Evolutionary conservation across 2,797 vertebrate genomes (phyloP), one percentile per base, ranked within the genome.

Genomic region (Acomys russatus): DNA sequence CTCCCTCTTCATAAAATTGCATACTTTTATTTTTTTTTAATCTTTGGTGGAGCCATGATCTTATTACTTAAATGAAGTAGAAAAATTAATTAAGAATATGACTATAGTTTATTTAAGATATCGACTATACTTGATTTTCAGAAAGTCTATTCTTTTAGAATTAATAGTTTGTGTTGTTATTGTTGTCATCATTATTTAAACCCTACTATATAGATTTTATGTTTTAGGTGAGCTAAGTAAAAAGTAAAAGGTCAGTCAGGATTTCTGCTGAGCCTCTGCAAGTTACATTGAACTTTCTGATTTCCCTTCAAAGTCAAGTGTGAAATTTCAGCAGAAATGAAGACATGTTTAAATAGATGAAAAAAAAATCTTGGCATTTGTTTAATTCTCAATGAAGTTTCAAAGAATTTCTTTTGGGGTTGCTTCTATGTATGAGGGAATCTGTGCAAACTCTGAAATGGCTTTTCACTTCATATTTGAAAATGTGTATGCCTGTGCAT

Each of bases 391-490:
- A 68, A 15, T 90, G 71, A 80, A 54, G 12, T 70, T 96, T 94
- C 76, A 78, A 64, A 85, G 28, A n/a, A 59, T 33, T 28, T 28
- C 25, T 78, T 95, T 92, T 82, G 15, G 49, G 8, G 30, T 90
- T 90, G 56, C 30, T 79, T 92, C 78, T 76, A 38, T 63, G 33
- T 77, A 63, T 30, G 25, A 80, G 88, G 61, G 30, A 77, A 85
- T 79, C n/a, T 44, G 73, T 64, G 11, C 64, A 74, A 63, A 77
- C 33, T 68, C 93, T 87, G 82, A 78, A 77, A 68, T 78, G 17
- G 73, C 70, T 89, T 95, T 92, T 68, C 38, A 77, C 59, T 92
- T 96, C n/a, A 64, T 44, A 94, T 97, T 84, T 94, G 63, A 90
- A 96, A 94, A 94, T 59, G 25, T 63, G 51, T 44, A 14, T 33